These are phyloP conservation scores for Catharus ustulatus DNA, from an alignment of 2,797 vertebrate species.

Conservation along the genomic window DNA sequence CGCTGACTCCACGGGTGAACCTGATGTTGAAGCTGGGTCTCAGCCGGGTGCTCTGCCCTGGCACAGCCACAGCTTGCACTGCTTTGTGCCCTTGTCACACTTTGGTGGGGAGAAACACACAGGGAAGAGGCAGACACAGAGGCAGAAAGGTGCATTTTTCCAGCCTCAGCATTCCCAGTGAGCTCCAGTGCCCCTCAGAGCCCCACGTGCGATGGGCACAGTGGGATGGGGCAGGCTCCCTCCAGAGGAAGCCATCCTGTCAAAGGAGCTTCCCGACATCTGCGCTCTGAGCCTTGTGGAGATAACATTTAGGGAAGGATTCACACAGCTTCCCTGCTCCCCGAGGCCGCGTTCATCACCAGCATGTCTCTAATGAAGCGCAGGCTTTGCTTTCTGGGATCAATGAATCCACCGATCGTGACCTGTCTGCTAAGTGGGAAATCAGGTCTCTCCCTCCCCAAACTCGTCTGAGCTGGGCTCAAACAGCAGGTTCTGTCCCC, in stretches of 20 bases:
- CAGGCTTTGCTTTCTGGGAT: conserved; percentile 56
- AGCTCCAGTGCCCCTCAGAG: neutral
- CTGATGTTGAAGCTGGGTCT: neutral
- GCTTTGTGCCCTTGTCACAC: neutral
- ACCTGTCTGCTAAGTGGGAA: conserved; percentile 66
- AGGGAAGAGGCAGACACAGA: neutral
- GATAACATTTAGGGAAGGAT: conserved; percentile 28
- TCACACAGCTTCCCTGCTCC: conserved; percentile 10
- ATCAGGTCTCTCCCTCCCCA: conserved; percentile 45
- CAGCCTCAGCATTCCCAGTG: neutral
- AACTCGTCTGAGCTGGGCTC: conserved; percentile 39
- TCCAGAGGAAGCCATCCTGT: neutral
- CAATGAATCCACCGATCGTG: conserved; percentile 52
- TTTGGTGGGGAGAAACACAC: fast-evolving
- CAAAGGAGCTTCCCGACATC: neutral
- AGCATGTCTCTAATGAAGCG: conserved; percentile 34
- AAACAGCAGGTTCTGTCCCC: conserved; percentile 47
- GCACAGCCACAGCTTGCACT: neutral
- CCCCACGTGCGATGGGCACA: fast-evolving
- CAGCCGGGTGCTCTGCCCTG: neutral
- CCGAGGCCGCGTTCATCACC: neutral
- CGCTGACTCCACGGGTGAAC: neutral
- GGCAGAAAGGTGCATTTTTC: neutral
- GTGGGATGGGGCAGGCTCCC: neutral
- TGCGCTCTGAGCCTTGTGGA: neutral